phyloP scores from a whole-genome alignment of 2,888 invertebrate species.

The Acleris sparsana region DNA sequence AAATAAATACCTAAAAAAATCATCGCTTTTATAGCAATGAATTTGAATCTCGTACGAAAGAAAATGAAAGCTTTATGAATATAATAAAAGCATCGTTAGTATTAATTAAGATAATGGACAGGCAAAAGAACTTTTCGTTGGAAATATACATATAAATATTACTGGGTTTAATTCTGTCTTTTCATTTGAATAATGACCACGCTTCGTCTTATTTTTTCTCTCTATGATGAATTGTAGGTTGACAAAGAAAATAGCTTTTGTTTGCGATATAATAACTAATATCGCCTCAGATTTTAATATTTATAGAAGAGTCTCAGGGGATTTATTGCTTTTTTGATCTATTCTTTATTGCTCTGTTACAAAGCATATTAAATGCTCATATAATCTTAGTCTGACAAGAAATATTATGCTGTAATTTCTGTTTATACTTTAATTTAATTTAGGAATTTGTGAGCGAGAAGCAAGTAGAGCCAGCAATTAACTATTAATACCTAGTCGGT shows the following conservation, averaged over 20 bases:
- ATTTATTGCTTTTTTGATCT: no score
- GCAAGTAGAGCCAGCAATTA: no score
- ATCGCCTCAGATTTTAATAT: background rate
- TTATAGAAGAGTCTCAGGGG: no score
- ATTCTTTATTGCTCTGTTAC: no score
- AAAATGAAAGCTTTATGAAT: constrained; percentile 5
- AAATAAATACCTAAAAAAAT: background rate
- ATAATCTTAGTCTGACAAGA: no score
- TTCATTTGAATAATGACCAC: constrained; percentile 7
- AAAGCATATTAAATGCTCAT: no score
- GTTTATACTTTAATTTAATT: no score
- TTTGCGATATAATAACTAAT: constrained; percentile 4
- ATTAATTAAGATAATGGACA: constrained; percentile 16
- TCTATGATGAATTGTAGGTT: background rate
- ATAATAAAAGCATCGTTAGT: constrained; percentile 14
- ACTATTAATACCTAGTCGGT: no score
- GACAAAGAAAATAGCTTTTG: constrained; percentile 2
- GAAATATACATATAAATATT: constrained; percentile 5
- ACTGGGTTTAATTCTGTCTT: constrained; percentile 2
- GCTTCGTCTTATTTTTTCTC: constrained; percentile 4
- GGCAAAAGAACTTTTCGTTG: constrained; percentile 1
- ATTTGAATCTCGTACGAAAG: constrained; percentile 4
- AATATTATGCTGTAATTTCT: no score
- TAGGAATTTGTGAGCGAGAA: no score
- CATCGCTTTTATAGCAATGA: background rate